A percentile compares a stretch with the other conserved stretches of the same genome.
Evolutionary conservation across 2,888 invertebrate genomes (phyloP).

Genomic region (Tigriopus californicus): DNA sequence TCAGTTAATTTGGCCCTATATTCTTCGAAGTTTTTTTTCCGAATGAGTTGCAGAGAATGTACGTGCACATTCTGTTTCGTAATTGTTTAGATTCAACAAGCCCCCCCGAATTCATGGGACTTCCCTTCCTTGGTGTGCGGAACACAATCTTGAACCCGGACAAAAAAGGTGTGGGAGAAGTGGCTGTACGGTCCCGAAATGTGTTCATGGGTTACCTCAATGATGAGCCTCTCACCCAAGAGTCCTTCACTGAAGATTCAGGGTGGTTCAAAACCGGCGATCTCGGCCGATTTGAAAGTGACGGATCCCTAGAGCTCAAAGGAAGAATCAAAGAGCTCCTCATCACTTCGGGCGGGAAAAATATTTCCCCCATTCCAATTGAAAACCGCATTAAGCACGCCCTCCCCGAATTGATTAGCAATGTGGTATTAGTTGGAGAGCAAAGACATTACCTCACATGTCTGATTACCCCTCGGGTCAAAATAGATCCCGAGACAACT

Average conservation of each 20-base stretch:
- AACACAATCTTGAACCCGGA: constrained; percentile 28
- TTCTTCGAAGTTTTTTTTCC: too few species aligned
- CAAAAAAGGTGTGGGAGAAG: constrained; percentile 55
- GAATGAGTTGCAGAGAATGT: too few species aligned
- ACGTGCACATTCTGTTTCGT: too few species aligned
- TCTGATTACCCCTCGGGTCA: constrained; percentile 60
- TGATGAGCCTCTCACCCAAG: constrained; percentile 25
- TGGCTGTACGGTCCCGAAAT: constrained; percentile 31
- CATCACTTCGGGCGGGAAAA: constrained; percentile 31
- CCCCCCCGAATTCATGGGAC: neutral
- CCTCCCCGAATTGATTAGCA: constrained; percentile 50
- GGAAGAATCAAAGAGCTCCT: constrained; percentile 34
- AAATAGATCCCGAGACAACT: constrained; percentile 15
- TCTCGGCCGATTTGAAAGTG: constrained; percentile 25
- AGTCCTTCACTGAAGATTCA: constrained; percentile 22
- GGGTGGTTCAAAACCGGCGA: constrained; percentile 27
- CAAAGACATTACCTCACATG: constrained; percentile 63
- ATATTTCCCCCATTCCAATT: constrained; percentile 53
- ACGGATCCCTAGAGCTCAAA: constrained; percentile 39
- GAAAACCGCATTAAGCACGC: constrained; percentile 59
- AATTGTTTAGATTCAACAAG: neutral
- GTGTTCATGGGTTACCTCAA: constrained; percentile 30
- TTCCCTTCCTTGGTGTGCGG: neutral
- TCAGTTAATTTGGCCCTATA: too few species aligned
- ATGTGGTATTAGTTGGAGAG: constrained; percentile 70